Evolutionary conservation across 1,140 invertebrate species (phyloP).

Genomic region (Prorops nasuta): DNA sequence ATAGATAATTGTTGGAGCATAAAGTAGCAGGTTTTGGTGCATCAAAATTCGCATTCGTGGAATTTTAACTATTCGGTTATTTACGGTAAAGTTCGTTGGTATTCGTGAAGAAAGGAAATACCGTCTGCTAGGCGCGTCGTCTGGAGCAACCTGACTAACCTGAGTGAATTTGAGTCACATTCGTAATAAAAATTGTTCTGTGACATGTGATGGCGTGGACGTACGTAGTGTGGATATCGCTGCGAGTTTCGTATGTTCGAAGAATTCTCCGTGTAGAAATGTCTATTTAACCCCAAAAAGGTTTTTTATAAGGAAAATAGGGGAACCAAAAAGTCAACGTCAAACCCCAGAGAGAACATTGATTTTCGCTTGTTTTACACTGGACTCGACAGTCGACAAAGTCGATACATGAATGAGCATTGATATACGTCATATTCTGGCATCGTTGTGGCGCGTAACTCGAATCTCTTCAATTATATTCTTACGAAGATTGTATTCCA

Average conservation of each 20-base stretch:
- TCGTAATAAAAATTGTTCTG: constrained; percentile 34
- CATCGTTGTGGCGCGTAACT: constrained; percentile 1
- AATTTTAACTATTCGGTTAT: constrained; percentile 16
- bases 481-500: no score
- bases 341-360: constrained; percentile 41
- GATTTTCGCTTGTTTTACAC: constrained; percentile 38
- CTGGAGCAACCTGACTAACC: constrained; percentile 35
- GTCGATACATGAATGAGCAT: no score
- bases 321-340: not conserved
- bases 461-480: no score
- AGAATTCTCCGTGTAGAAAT: no score
- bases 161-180: no score
- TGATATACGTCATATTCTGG: not conserved
- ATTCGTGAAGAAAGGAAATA: constrained; percentile 38
- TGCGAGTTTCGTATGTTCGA: constrained; percentile 1
- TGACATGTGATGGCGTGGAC: constrained; percentile 32
- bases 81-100: constrained; percentile 19
- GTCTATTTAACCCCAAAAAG: no score
- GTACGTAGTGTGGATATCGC: not conserved
- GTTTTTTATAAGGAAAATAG: not conserved
- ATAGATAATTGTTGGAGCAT: not conserved
- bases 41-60: not conserved
- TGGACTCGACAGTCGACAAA: constrained; percentile 29
- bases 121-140: constrained; percentile 49
- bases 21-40: not conserved